Evolutionary conservation across 2,888 invertebrate genomes (phyloP).

Genomic region (Coremacera marginata): DNA sequence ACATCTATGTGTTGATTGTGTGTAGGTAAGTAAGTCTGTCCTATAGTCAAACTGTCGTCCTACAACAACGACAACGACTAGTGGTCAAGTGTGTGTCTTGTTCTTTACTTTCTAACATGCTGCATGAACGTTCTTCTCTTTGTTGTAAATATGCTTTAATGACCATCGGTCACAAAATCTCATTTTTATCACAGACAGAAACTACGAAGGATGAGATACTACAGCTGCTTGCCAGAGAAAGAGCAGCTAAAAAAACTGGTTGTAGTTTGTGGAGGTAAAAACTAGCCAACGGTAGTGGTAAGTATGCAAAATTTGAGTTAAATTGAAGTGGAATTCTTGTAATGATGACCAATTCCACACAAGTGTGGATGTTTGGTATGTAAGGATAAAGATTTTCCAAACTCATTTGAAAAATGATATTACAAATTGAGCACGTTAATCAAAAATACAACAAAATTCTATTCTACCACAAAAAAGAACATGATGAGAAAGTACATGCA

Average conservation of each 20-base stretch:
- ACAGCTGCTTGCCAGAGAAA: neutral
- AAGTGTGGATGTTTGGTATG: slow-evolving; percentile 23
- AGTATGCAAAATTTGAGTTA: slow-evolving; percentile 29
- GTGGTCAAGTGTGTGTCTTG: neutral
- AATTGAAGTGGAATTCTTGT: slow-evolving; percentile 29
- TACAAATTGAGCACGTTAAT: slow-evolving; percentile 68
- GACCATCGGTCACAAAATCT: slow-evolving; percentile 67
- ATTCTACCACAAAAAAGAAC: neutral
- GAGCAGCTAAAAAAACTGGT: neutral
- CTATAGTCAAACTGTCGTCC: neutral
- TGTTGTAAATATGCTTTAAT: slow-evolving; percentile 65
- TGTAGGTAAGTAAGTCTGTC: neutral
- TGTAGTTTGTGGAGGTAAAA: neutral
- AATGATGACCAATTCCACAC: slow-evolving; percentile 37
- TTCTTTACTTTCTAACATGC: neutral
- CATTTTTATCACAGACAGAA: slow-evolving; percentile 56
- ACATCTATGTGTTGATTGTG: too few species aligned
- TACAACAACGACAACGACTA: neutral
- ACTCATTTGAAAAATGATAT: slow-evolving; percentile 66
- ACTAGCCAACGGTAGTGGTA: slow-evolving; percentile 1
- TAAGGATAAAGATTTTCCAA: slow-evolving; percentile 43
- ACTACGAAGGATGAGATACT: slow-evolving; percentile 6
- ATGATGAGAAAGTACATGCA: neutral
- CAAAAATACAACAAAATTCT: slow-evolving; percentile 56
- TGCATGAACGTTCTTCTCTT: neutral